Percentiles rank a stretch among this genome's conserved stretches.
Evolutionary conservation across 2,797 vertebrate genomes (phyloP).

Genomic region (Muscicapa striata): DNA sequence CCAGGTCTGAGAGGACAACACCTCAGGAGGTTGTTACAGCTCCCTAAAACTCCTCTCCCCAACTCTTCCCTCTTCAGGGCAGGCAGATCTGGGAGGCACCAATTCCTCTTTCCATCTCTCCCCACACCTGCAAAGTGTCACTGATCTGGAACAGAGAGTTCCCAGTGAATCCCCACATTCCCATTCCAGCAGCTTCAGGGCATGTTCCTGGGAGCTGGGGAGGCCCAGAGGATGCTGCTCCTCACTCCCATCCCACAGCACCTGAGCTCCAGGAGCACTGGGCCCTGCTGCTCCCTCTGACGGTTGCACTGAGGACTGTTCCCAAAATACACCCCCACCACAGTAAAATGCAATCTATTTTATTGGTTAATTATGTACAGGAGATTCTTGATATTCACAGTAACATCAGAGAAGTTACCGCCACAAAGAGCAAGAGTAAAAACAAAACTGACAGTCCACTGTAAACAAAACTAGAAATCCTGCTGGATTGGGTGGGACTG

Average conservation of each 20-base stretch:
- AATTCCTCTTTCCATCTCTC: neutral
- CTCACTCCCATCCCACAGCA: neutral
- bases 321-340: neutral
- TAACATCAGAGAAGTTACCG: neutral
- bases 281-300: neutral
- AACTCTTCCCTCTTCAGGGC: neutral
- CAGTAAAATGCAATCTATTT: conserved; percentile 54
- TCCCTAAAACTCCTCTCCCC: neutral
- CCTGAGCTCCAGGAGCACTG: neutral
- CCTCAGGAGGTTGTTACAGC: neutral
- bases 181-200: neutral
- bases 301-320: neutral
- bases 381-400: conserved; percentile 42
- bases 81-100: neutral
- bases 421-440: conserved; percentile 20
- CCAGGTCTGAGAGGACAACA: neutral
- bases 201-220: neutral
- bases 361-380: conserved; percentile 66
- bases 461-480: conserved; percentile 45
- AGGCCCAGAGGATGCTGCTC: neutral
- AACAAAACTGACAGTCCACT: conserved; percentile 33
- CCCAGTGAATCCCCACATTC: rapidly evolving
- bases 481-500: neutral
- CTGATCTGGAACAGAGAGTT: neutral
- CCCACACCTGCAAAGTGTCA: neutral